phyloP scores from a whole-genome alignment of 2,113 vertebrate species.

The Spheniscus mendiculus region DNA sequence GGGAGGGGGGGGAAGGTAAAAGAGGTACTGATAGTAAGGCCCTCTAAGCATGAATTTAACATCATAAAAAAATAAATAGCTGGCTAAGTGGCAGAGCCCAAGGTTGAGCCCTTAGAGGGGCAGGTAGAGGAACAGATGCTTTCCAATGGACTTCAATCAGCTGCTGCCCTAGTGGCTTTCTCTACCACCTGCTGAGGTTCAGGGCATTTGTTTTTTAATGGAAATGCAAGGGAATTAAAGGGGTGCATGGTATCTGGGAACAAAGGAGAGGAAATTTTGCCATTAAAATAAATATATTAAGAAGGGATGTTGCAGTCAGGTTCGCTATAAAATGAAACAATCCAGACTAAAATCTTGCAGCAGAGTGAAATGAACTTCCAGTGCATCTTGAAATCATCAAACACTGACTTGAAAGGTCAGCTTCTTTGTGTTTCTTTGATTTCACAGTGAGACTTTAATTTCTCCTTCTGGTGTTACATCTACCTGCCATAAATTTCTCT shows the following conservation, averaged over 20 bases:
- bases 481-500: neutral
- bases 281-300: neutral
- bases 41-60: neutral
- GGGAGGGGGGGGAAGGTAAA: neutral
- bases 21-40: neutral
- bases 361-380: neutral
- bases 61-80: constrained; percentile 23
- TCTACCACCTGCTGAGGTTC: constrained; percentile 18
- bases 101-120: neutral
- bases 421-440: neutral
- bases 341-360: neutral
- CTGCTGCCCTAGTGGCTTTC: neutral
- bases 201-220: neutral
- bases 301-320: neutral
- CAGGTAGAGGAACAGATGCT: neutral
- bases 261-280: neutral
- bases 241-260: neutral
- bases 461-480: neutral
- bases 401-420: neutral
- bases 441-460: neutral
- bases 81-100: neutral
- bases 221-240: neutral
- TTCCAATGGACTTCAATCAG: constrained; percentile 1
- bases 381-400: neutral
- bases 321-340: neutral